phyloP scores from a whole-genome alignment of 2,888 invertebrate species.

The Sarcophaga caerulescens region DNA sequence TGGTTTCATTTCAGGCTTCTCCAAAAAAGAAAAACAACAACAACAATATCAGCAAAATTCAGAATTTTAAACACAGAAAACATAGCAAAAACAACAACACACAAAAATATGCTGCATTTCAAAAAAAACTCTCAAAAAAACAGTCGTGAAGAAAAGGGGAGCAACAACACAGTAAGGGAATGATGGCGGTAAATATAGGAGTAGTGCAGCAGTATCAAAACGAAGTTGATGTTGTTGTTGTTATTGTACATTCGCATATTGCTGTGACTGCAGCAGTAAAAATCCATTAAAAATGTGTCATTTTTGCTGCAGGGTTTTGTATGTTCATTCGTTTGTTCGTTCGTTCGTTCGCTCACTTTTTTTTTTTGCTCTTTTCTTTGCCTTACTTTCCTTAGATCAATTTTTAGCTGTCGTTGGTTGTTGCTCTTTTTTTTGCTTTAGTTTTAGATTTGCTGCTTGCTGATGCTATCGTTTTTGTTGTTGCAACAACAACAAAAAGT shows the following conservation, averaged over 20 bases:
- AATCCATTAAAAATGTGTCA: conserved; percentile 69
- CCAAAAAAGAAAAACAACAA: conserved; percentile 9
- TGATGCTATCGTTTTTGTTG: conserved; percentile 2
- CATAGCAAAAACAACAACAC: neutral
- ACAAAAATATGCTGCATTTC: neutral
- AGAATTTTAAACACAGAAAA: neutral
- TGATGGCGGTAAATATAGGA: neutral
- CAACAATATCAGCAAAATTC: neutral
- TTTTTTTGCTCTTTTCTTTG: conserved; percentile 17
- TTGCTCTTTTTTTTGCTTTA: conserved; percentile 17
- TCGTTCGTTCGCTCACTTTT: conserved; percentile 15
- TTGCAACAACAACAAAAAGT: conserved; percentile 7
- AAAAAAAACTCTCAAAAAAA: neutral
- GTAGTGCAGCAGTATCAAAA: neutral
- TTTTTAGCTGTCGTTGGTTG: conserved; percentile 23
- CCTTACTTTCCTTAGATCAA: neutral
- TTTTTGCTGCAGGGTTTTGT: conserved; percentile 64
- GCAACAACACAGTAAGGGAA: neutral
- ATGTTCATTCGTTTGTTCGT: conserved; percentile 15
- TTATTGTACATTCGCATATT: neutral
- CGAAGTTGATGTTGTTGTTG: neutral
- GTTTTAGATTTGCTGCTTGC: conserved; percentile 19
- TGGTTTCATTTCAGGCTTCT: conserved; percentile 39
- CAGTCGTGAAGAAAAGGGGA: neutral
- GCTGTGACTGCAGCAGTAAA: conserved; percentile 54